A percentile compares a stretch with the other conserved stretches of the same genome.
These are phyloP conservation scores for Malurus splendens DNA, from an alignment of 2,797 vertebrate species.

Conservation along the genomic window DNA sequence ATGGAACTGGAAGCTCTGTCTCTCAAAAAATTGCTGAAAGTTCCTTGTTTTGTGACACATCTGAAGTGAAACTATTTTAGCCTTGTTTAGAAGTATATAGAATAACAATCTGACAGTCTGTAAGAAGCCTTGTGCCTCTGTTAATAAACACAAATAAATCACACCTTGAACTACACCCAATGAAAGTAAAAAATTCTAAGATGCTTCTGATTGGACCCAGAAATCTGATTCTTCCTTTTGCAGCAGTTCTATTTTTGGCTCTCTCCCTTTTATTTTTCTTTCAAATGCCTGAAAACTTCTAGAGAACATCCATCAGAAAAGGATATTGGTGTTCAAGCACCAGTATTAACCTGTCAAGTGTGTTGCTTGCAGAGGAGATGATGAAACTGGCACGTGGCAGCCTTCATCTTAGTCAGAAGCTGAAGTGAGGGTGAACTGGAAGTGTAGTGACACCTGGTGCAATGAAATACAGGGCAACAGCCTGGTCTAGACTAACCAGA, in stretches of 20 bases:
- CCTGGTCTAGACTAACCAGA: not conserved
- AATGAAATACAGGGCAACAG: not conserved
- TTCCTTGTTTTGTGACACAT: not conserved
- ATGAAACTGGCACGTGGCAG: not conserved
- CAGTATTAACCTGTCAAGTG: not conserved
- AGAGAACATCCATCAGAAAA: not conserved
- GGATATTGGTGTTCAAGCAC: not conserved
- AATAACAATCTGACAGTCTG: not conserved
- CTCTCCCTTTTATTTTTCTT: accelerated
- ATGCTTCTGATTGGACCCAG: not conserved
- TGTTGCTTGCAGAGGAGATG: not conserved
- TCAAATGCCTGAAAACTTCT: not conserved
- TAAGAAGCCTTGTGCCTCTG: not conserved
- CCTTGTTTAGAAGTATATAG: not conserved
- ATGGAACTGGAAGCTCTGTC: not conserved
- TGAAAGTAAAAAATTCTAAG: not conserved
- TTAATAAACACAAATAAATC: not conserved
- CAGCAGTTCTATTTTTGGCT: not conserved
- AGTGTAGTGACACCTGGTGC: not conserved
- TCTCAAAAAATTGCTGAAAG: not conserved
- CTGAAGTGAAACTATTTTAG: not conserved
- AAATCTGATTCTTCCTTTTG: not conserved
- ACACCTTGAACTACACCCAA: not conserved
- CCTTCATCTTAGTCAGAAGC: not conserved
- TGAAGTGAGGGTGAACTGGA: not conserved